Evolutionary conservation across 2,797 vertebrate genomes (phyloP).

Genomic region (Acropternis orthonyx): DNA sequence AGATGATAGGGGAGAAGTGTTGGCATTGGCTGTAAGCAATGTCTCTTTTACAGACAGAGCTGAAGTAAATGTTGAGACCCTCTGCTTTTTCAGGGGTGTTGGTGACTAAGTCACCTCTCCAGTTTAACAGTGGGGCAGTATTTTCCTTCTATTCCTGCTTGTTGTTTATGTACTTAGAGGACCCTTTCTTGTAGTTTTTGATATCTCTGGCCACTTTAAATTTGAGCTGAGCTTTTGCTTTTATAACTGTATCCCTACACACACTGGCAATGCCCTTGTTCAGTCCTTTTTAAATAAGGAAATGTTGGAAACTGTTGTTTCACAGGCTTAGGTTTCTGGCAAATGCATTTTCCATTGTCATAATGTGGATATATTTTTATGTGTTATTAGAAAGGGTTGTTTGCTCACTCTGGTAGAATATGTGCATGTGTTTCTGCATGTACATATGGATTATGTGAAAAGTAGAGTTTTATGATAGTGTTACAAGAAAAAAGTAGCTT

Average conservation of each 20-base stretch:
- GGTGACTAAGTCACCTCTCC: background rate
- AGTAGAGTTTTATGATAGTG: background rate
- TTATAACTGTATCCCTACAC: background rate
- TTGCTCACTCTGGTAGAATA: background rate
- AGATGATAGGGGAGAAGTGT: background rate
- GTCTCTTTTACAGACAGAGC: background rate
- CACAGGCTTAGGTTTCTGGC: background rate
- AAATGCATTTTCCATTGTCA: background rate
- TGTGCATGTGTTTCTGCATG: rapidly evolving
- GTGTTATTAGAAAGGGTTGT: background rate
- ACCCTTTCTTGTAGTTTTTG: background rate
- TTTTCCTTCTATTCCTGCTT: background rate
- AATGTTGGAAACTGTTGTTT: background rate
- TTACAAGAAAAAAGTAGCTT: background rate
- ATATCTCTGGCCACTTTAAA: background rate
- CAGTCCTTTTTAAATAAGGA: background rate
- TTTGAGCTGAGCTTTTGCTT: background rate
- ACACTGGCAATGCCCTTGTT: background rate
- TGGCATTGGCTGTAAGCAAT: background rate
- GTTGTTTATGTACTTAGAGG: background rate
- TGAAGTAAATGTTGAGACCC: background rate
- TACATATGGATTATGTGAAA: background rate
- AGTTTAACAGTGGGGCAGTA: background rate
- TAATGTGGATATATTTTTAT: background rate
- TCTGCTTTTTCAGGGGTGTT: background rate